Evolutionary conservation across 23 tunicate species (phyloP).

Genomic region (Styela plicata): DNA sequence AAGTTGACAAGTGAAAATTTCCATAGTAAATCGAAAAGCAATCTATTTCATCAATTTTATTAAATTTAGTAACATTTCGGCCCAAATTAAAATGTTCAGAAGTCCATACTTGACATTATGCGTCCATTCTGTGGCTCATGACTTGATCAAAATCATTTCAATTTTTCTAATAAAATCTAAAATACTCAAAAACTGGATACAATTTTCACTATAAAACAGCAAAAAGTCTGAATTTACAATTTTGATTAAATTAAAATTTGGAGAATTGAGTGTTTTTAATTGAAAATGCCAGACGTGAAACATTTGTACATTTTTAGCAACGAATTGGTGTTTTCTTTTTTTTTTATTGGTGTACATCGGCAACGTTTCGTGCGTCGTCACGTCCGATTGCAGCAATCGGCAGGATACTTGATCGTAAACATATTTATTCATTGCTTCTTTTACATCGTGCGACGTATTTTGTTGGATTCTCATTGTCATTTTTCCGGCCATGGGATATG

Average conservation of each 20-base stretch:
- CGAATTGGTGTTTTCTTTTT: too few species aligned
- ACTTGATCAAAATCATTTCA: too few species aligned
- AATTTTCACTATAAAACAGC: neutral
- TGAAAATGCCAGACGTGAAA: constrained; percentile 31
- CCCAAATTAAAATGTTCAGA: too few species aligned
- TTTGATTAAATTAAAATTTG: neutral
- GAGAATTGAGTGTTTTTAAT: neutral
- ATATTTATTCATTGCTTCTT: constrained; percentile 66
- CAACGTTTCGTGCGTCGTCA: constrained; percentile 82
- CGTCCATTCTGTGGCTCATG: too few species aligned
- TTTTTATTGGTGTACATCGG: constrained; percentile 65
- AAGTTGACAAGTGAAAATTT: too few species aligned
- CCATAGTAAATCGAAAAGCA: too few species aligned
- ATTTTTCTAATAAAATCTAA: too few species aligned
- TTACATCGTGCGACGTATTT: constrained; percentile 43
- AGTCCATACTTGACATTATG: too few species aligned
- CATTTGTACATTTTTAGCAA: constrained; percentile 82
- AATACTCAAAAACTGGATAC: neutral
- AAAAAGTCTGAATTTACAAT: neutral
- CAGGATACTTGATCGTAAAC: constrained; percentile 76
- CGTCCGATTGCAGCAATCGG: constrained; percentile 87
- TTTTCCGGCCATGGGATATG: constrained; percentile 97
- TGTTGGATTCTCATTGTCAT: constrained; percentile 67
- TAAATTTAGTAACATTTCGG: too few species aligned
- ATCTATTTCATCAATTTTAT: too few species aligned